phyloP scores from a whole-genome alignment of 2,113 vertebrate species.

The Phyllopteryx taeniolatus region DNA sequence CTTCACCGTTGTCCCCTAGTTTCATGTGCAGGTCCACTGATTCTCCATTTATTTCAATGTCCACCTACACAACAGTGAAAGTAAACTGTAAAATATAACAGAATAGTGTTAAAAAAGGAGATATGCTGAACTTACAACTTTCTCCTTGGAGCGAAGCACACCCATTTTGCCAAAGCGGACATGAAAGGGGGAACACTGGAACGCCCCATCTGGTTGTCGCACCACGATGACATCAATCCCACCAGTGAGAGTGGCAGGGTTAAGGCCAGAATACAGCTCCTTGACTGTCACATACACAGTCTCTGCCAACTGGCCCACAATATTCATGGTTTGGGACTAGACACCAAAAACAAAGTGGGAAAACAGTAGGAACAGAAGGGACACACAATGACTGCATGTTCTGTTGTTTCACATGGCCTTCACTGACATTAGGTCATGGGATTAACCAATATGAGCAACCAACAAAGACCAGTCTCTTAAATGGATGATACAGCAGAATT shows the following conservation, averaged over 20 bases:
- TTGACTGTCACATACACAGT: constrained; percentile 84
- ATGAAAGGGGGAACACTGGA: constrained; percentile 90
- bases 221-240: constrained; percentile 92
- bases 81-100: background rate
- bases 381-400: background rate
- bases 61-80: constrained; percentile 76
- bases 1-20: constrained; percentile 91
- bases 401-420: background rate
- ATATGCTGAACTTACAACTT: constrained; percentile 79
- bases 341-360: constrained; percentile 23
- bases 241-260: constrained; percentile 86
- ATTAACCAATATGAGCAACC: background rate
- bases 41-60: constrained; percentile 92
- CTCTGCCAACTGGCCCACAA: constrained; percentile 89
- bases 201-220: constrained; percentile 84
- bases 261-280: constrained; percentile 88
- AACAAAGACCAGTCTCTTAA: background rate
- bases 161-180: constrained; percentile 94
- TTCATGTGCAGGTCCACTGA: constrained; percentile 91
- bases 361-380: background rate
- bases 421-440: background rate
- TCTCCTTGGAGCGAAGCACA: constrained; percentile 88
- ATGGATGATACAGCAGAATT: background rate
- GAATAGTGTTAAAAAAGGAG: background rate
- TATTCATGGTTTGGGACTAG: constrained; percentile 87